These are phyloP conservation scores for Falco berigora DNA, from an alignment of 2,797 vertebrate genomes.

Conservation along the genomic window DNA sequence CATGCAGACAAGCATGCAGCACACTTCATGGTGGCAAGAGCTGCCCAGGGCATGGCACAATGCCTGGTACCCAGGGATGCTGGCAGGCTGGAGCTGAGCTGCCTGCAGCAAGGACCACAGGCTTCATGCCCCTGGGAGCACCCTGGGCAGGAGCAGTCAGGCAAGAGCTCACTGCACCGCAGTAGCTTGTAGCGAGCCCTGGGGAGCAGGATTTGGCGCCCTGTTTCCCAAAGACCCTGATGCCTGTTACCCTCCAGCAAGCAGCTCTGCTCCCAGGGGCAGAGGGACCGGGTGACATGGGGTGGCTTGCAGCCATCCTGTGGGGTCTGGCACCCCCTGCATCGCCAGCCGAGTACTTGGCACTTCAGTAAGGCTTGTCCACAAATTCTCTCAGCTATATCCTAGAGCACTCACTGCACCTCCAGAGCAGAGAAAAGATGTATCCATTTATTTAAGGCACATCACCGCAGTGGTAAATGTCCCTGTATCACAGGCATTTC, in stretches of 20 bases:
- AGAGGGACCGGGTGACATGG: rapidly evolving
- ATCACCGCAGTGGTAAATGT: rapidly evolving
- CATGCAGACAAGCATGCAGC: background rate
- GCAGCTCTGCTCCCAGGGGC: background rate
- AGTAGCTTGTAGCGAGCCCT: rapidly evolving
- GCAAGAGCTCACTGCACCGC: rapidly evolving
- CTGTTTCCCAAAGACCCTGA: background rate
- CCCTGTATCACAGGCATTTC: background rate
- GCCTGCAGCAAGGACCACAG: rapidly evolving
- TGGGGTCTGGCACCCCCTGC: background rate
- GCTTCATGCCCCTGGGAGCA: background rate
- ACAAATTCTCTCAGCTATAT: background rate
- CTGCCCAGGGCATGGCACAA: rapidly evolving
- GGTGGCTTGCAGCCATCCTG: rapidly evolving
- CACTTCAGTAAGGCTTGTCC: background rate
- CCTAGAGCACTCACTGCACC: background rate
- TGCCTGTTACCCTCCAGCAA: background rate
- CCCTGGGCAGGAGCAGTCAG: background rate
- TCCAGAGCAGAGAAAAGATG: background rate
- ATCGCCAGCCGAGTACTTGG: background rate
- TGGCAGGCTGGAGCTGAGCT: background rate
- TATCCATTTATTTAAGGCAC: background rate
- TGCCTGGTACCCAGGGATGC: background rate
- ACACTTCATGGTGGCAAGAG: background rate
- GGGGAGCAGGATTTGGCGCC: background rate